phyloP scores from a whole-genome alignment of 2,113 vertebrate species.

The Merops nubicus region DNA sequence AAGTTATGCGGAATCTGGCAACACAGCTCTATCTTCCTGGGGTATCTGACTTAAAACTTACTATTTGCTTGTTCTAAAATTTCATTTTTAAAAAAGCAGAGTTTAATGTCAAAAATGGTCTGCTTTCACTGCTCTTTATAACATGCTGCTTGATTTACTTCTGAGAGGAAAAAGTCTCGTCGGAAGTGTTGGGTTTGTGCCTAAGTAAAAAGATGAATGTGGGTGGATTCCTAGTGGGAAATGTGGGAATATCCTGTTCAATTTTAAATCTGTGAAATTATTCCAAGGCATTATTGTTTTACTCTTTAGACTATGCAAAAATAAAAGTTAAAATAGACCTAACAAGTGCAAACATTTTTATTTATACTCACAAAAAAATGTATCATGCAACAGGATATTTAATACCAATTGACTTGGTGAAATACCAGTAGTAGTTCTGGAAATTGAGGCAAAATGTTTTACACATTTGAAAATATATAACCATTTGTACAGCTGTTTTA shows the following conservation, averaged over 20 bases:
- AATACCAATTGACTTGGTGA: background rate
- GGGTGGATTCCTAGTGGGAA: background rate
- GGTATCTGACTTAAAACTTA: slow-evolving; percentile 71
- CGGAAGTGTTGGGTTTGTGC: background rate
- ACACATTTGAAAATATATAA: background rate
- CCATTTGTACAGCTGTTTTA: slow-evolving; percentile 88
- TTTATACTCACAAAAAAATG: background rate
- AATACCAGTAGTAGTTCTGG: background rate
- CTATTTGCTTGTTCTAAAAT: background rate
- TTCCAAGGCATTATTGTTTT: background rate
- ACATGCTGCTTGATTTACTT: background rate
- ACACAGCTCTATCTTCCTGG: slow-evolving; percentile 88
- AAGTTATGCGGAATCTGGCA: slow-evolving; percentile 88
- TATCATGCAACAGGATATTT: background rate
- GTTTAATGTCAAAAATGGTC: background rate
- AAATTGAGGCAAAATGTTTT: background rate
- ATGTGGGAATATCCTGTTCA: background rate
- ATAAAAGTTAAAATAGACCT: background rate
- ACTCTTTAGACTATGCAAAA: background rate
- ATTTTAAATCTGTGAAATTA: background rate
- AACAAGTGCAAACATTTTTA: background rate
- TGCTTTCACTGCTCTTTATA: background rate
- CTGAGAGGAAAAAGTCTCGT: background rate
- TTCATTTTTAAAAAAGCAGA: rapidly evolving
- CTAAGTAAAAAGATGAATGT: background rate